phyloP scores from a whole-genome alignment of 2,113 vertebrate genomes.

The Macaca mulatta region DNA sequence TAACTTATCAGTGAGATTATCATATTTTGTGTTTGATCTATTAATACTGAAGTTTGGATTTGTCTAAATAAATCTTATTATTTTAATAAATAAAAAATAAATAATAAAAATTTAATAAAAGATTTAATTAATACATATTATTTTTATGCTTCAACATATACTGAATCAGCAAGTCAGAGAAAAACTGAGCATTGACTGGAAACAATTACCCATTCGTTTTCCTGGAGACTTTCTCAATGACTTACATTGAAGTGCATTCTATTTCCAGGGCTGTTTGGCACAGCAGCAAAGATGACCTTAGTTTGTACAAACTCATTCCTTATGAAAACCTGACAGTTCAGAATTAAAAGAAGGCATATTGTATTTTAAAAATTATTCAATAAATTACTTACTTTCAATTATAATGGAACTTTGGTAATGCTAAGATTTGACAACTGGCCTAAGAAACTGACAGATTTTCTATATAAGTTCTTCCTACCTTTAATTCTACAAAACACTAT shows the following conservation, averaged over 20 bases:
- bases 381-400: not conserved
- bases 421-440: not conserved
- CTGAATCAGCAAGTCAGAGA: not conserved
- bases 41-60: not conserved
- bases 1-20: not conserved
- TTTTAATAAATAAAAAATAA: no score
- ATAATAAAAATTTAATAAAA: no score
- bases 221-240: not conserved
- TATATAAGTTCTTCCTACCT: not conserved
- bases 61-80: not conserved
- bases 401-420: not conserved
- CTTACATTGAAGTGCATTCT: not conserved
- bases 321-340: constrained; percentile 1
- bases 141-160: not conserved
- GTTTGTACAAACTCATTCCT: not conserved
- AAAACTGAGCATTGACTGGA: not conserved
- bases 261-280: not conserved
- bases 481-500: not conserved
- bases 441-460: not conserved
- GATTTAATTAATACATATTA: no score
- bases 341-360: not conserved
- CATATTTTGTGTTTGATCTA: not conserved
- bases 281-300: not conserved
- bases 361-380: not conserved
- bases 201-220: not conserved